A percentile compares a stretch with the other conserved stretches of the same genome.
Conservation (phyloP, 2,113 vertebrate genomes). For the Tautogolabrus adspersus region DNA sequence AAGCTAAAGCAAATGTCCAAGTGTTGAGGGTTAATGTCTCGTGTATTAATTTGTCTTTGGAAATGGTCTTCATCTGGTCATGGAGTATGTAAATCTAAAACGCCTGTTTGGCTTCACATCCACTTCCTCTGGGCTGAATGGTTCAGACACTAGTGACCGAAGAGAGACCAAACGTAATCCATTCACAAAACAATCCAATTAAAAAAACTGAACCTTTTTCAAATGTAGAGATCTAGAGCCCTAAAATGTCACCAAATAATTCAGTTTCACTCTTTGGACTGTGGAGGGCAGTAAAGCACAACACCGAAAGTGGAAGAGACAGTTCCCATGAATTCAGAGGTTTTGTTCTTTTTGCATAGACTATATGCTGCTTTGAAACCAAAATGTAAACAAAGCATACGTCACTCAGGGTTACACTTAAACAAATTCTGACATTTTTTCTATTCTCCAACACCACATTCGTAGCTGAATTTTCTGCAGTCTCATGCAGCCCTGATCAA, state of each 20-base stretch:
- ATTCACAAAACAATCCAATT: too few relatives aligned
- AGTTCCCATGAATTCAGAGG: background rate
- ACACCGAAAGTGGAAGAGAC: background rate
- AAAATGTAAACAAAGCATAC: conserved; percentile 20
- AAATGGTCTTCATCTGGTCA: background rate
- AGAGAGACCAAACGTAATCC: too few relatives aligned
- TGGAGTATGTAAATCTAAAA: too few relatives aligned
- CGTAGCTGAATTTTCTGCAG: background rate
- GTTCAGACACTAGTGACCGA: too few relatives aligned
- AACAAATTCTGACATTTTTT: background rate
- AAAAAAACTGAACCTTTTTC: too few relatives aligned
- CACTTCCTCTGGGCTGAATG: too few relatives aligned
- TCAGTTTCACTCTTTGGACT: conserved; percentile 24
- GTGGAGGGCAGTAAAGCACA: conserved; percentile 71
- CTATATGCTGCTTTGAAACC: conserved; percentile 7
- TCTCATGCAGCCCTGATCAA: background rate
- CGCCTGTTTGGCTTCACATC: too few relatives aligned
- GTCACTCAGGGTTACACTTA: conserved; percentile 4
- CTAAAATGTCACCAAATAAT: background rate
- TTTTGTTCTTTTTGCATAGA: conserved; percentile 1
- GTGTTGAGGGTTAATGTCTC: background rate
- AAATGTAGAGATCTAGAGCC: too few relatives aligned
- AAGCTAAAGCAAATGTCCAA: too few relatives aligned
- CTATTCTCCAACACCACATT: background rate
- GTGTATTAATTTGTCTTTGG: background rate